Conservation (phyloP, 1,140 invertebrate species). For the Aphidius gifuensis region DNA sequence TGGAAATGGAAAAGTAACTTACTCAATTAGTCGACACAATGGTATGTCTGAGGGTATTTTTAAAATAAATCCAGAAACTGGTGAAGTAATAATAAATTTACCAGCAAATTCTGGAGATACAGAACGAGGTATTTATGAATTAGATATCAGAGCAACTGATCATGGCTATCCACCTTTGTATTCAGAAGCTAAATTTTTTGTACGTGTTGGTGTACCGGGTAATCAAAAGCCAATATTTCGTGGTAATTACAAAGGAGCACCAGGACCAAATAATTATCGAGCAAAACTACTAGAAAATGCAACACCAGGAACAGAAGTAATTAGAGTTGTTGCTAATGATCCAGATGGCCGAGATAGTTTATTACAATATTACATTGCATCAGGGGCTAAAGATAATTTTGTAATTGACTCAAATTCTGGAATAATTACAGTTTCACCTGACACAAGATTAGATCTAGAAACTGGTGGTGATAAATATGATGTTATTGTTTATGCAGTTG, state of each 20-base stretch:
- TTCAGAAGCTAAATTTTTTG: conserved; percentile 63
- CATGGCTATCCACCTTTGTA: conserved; percentile 64
- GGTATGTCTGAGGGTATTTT: conserved; percentile 58
- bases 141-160: conserved; percentile 70
- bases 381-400: conserved; percentile 78
- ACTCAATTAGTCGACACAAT: conserved; percentile 68
- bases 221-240: conserved; percentile 75
- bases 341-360: conserved; percentile 72
- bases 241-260: conserved; percentile 62
- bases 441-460: conserved; percentile 72
- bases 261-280: conserved; percentile 65
- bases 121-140: conserved; percentile 69
- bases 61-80: conserved; percentile 64
- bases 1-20: conserved; percentile 66
- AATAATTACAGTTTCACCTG: conserved; percentile 69
- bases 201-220: conserved; percentile 72
- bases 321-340: conserved; percentile 68
- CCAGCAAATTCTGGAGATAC: conserved; percentile 69
- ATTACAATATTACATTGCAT: conserved; percentile 69
- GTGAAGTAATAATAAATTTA: conserved; percentile 65
- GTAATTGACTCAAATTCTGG: conserved; percentile 70
- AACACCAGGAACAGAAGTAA: conserved; percentile 65
- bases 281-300: conserved; percentile 71
- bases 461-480: conserved; percentile 64
- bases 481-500: conserved; percentile 70